A percentile compares a stretch with the other conserved stretches of the same genome.
Conservation (phyloP, 2,888 invertebrate genomes). For the Hirtodrosophila confusa region DNA sequence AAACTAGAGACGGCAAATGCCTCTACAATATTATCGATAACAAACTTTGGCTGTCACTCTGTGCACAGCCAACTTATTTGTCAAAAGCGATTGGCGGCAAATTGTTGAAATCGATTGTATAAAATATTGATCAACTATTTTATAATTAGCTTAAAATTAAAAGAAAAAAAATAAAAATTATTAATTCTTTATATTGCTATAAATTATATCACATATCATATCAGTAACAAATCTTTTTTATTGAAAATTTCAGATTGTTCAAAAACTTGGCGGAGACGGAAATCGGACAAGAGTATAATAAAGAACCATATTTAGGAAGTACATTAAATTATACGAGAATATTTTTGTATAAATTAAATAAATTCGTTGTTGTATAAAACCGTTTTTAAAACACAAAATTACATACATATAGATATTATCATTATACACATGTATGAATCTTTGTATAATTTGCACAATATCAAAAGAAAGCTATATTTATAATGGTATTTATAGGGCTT, state of each 20-base stretch:
- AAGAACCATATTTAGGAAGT: slow-evolving; percentile 40
- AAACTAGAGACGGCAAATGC: slow-evolving; percentile 38
- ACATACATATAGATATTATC: slow-evolving; percentile 5
- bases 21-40: slow-evolving; percentile 30
- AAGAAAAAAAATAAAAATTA: no score
- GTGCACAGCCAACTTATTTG: slow-evolving; percentile 9
- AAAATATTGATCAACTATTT: no score
- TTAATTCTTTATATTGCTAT: no score
- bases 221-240: no score
- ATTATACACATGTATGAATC: no score
- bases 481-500: no score
- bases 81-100: background rate
- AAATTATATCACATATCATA: no score
- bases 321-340: slow-evolving; percentile 43
- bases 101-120: no score
- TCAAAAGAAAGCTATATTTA: no score
- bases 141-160: no score
- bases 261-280: slow-evolving; percentile 92
- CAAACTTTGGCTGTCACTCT: background rate
- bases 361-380: slow-evolving; percentile 62
- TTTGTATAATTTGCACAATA: no score
- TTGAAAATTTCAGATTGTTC: slow-evolving; percentile 89
- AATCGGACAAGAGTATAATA: slow-evolving; percentile 91
- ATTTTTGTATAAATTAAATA: slow-evolving; percentile 71
- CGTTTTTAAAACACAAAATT: slow-evolving; percentile 32